Evolutionary conservation across 2,797 vertebrate species (phyloP).

Genomic region (Margarornis squamiger): DNA sequence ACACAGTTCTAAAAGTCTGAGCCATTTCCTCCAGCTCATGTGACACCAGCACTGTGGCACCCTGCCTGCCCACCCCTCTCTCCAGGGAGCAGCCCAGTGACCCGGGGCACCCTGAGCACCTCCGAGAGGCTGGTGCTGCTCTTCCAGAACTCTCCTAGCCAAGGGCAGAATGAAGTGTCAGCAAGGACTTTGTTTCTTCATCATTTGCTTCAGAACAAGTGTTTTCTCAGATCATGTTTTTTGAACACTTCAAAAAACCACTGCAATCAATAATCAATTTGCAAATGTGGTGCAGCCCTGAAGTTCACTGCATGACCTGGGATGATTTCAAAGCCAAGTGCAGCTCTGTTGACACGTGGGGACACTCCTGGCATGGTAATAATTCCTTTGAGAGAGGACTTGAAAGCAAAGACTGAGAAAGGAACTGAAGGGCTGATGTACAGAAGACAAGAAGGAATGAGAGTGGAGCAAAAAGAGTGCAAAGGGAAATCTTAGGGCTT

Average conservation of each 20-base stretch:
- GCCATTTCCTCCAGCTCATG: not conserved
- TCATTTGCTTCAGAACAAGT: not conserved
- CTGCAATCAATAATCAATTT: not conserved
- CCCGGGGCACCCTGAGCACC: fast-evolving
- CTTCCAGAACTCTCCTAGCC: not conserved
- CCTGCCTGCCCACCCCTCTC: not conserved
- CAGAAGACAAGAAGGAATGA: not conserved
- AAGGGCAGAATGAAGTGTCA: not conserved
- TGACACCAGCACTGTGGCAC: not conserved
- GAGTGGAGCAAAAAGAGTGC: not conserved
- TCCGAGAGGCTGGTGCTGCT: not conserved
- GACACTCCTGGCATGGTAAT: not conserved
- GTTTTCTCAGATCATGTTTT: not conserved
- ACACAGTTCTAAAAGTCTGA: not conserved
- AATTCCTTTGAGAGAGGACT: not conserved
- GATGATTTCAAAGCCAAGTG: not conserved
- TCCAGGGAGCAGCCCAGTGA: not conserved
- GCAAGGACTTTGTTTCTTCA: not conserved
- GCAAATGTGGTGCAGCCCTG: not conserved
- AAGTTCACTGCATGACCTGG: not conserved
- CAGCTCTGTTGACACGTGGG: not conserved
- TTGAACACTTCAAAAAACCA: not conserved
- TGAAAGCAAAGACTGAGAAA: not conserved
- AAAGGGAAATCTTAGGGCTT: not conserved
- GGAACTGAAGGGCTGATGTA: not conserved